These are phyloP conservation scores for Phalera bucephala DNA, from an alignment of 2,888 invertebrate genomes.

Conservation along the genomic window DNA sequence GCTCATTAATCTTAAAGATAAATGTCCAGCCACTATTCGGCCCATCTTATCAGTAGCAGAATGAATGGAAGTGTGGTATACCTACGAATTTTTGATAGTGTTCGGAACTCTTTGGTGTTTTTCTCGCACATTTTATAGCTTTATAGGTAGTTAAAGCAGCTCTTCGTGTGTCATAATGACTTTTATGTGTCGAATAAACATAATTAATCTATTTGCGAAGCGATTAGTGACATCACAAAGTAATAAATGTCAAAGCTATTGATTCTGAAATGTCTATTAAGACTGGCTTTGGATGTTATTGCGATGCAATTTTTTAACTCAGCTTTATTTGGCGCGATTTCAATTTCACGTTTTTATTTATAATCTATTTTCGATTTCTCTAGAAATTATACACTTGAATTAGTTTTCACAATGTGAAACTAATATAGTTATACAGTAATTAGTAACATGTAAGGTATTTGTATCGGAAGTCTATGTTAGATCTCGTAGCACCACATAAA, in stretches of 20 bases:
- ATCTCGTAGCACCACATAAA: too few relatives aligned
- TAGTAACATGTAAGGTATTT: too few relatives aligned
- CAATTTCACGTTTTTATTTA: too few relatives aligned
- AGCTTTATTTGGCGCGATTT: too few relatives aligned
- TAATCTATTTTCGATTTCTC: too few relatives aligned
- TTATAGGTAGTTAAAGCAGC: conserved; percentile 37
- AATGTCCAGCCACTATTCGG: conserved; percentile 80
- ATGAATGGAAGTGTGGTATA: conserved; percentile 70
- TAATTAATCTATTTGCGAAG: conserved; percentile 21
- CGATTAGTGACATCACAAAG: conserved; percentile 13
- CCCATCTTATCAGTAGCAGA: conserved; percentile 76
- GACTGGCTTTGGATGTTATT: not conserved
- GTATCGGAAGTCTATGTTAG: not conserved
- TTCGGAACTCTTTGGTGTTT: conserved; percentile 45
- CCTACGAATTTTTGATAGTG: conserved; percentile 58
- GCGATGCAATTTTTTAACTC: too few relatives aligned
- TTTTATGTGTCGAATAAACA: conserved; percentile 29
- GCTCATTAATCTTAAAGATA: conserved; percentile 83
- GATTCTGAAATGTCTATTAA: not conserved
- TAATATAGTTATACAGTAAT: too few relatives aligned
- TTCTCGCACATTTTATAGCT: conserved; percentile 39
- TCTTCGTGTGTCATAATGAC: conserved; percentile 38
- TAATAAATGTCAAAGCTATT: not conserved
- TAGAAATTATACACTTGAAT: too few relatives aligned
- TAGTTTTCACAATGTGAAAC: too few relatives aligned